Base-by-base conservation (phyloP, 2,113 vertebrate genomes). In the Trematocara nigrifrons region DNA sequence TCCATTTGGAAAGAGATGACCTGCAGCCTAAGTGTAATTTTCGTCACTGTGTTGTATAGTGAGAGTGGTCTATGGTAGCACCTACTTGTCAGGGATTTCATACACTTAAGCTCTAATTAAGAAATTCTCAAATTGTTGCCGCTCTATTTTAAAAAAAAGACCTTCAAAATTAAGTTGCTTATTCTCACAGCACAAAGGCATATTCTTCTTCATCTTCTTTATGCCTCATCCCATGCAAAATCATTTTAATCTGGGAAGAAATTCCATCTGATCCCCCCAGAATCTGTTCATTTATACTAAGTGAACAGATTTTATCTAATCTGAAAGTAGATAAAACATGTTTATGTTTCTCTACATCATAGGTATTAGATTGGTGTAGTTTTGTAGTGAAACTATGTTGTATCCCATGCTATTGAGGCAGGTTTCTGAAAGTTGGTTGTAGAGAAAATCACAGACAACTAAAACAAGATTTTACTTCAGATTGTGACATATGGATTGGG, bases 41-140 rank as follows among this genome's bases (percentile, higher is more conserved):
- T 85, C 13, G 76, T 11, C 83, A 66, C 26, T 76, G 9, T 76
- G 42, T 31, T 49, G 26, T 1, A 49, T 76, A 31, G 69, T 31
- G 26, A 49, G 15, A 10, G 15, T 31, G 42, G 42, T 47, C 40
- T 78, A 79, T 61, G 20, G 85, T 94, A 82, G 84, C 88, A 79
- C 83, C 56, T 78, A 45, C 57, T 16, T 82, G 89, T 90, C 57
- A 89, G 77, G 38, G 78, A 79, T 89, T 79, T 83, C 35, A 79
- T 22, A 86, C 88, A 90, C 89, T 82, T 82, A 11, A 38, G 81
- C 45, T 87, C 86, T 91, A 92, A 92, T 91, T 88, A 49, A 88
- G 71, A 78, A 54, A 83, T 42, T 53, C 33, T 53, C 57, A 6
- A 6, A 53, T 45, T 49, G 10, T 53, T 51, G 40, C 35, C 42